A percentile compares a stretch with the other conserved stretches of the same genome.
Evolutionary conservation across 2,797 vertebrate species (phyloP).

Genomic region (Potorous gilbertii): DNA sequence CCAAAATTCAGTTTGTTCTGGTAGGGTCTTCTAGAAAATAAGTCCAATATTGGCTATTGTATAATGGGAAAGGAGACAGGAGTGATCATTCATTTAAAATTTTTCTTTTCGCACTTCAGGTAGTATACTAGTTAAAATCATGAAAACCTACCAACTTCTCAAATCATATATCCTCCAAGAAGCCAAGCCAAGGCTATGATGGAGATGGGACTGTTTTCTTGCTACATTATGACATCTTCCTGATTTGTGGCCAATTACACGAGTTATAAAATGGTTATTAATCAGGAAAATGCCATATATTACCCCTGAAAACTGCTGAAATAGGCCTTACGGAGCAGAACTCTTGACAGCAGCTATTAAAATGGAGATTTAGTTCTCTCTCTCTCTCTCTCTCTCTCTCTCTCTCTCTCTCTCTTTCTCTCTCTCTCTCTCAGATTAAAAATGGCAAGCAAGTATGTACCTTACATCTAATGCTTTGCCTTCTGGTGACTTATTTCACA

Average conservation of each 20-base stretch:
- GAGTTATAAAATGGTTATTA: slow-evolving; percentile 85
- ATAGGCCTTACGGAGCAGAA: slow-evolving; percentile 83
- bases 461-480: slow-evolving; percentile 69
- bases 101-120: slow-evolving; percentile 72
- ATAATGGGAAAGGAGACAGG: slow-evolving; percentile 71
- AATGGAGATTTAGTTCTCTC: slow-evolving; percentile 81
- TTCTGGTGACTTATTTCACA: slow-evolving; percentile 49
- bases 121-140: slow-evolving; percentile 84
- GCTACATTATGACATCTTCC: slow-evolving; percentile 77
- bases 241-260: slow-evolving; percentile 86
- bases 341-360: slow-evolving; percentile 83
- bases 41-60: slow-evolving; percentile 48
- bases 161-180: slow-evolving; percentile 76
- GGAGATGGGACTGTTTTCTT: slow-evolving; percentile 81
- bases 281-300: slow-evolving; percentile 83
- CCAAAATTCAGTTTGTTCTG: not conserved
- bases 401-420: no score
- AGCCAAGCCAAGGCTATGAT: slow-evolving; percentile 71
- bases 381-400: not conserved
- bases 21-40: slow-evolving; percentile 45
- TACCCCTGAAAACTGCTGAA: slow-evolving; percentile 82
- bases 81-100: slow-evolving; percentile 78
- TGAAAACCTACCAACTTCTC: slow-evolving; percentile 80
- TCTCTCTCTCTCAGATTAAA: slow-evolving; percentile 55
- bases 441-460: slow-evolving; percentile 65